phyloP scores from a whole-genome alignment of 2,797 vertebrate species.

The Mormyrus proboscirostris region DNA sequence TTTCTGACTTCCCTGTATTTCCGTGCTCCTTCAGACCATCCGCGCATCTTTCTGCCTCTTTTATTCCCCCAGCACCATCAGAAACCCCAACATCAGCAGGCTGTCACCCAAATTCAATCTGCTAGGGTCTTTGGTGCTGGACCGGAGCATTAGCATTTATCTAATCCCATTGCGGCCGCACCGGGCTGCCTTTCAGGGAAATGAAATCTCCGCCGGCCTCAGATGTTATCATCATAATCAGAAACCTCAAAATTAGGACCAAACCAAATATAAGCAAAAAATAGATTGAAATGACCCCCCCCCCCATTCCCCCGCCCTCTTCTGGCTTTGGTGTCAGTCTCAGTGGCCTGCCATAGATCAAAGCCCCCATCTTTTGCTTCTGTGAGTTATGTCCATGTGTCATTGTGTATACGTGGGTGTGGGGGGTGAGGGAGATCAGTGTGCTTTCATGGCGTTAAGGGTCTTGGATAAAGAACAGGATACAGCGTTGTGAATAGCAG shows the following conservation, averaged over 20 bases:
- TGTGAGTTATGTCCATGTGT: conserved; percentile 17
- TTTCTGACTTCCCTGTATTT: not conserved
- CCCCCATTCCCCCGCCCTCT: not conserved
- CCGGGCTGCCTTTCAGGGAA: conserved; percentile 13
- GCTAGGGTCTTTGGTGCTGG: not conserved
- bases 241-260: conserved; percentile 16
- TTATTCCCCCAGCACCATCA: not conserved
- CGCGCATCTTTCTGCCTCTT: not conserved
- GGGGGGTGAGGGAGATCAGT: not conserved
- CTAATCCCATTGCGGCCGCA: conserved; percentile 21
- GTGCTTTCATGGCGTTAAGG: conserved; percentile 18
- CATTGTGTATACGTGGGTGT: not conserved
- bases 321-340: not conserved
- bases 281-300: not conserved
- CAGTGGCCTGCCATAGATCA: not conserved
- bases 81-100: not conserved
- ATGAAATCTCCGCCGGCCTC: conserved; percentile 21
- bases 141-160: conserved; percentile 21
- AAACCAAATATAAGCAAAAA: conserved; percentile 4
- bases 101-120: conserved; percentile 25
- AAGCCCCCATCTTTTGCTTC: not conserved
- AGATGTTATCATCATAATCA: conserved; percentile 24
- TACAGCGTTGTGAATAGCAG: conserved; percentile 9
- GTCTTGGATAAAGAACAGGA: conserved; percentile 16
- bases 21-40: not conserved